Evolutionary conservation across 2,888 invertebrate species (phyloP).

Genomic region (Melieria picta): DNA sequence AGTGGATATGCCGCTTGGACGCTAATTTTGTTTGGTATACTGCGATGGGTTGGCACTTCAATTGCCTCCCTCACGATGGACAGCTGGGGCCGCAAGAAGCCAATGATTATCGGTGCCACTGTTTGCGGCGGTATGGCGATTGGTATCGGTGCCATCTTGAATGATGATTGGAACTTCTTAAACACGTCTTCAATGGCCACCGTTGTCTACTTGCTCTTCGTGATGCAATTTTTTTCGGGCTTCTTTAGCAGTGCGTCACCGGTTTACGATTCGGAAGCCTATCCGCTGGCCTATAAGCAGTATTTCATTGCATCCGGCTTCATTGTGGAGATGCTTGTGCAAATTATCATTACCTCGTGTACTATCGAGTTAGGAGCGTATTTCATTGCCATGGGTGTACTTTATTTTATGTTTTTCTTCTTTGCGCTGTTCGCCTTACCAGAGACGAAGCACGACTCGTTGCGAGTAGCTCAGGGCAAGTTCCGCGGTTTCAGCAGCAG

Average conservation of each 20-base stretch:
- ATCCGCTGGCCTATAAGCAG: conserved; percentile 55
- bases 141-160: conserved; percentile 43
- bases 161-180: neutral
- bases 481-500: conserved; percentile 38
- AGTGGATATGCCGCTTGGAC: conserved; percentile 34
- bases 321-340: conserved; percentile 49
- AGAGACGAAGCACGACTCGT: conserved; percentile 52
- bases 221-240: conserved; percentile 52
- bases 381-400: conserved; percentile 46
- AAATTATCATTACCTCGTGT: conserved; percentile 42
- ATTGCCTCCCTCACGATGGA: conserved; percentile 46
- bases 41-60: conserved; percentile 45
- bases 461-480: conserved; percentile 49
- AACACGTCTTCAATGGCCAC: conserved; percentile 38
- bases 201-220: conserved; percentile 47
- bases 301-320: conserved; percentile 52
- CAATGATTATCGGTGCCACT: conserved; percentile 46
- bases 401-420: conserved; percentile 45
- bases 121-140: conserved; percentile 44
- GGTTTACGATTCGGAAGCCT: conserved; percentile 58
- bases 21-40: conserved; percentile 39
- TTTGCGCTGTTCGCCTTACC: conserved; percentile 49
- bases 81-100: conserved; percentile 49
- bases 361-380: conserved; percentile 32
- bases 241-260: conserved; percentile 54